Evolutionary conservation across 2,113 vertebrate genomes (phyloP).

Genomic region (Mus pahari): DNA sequence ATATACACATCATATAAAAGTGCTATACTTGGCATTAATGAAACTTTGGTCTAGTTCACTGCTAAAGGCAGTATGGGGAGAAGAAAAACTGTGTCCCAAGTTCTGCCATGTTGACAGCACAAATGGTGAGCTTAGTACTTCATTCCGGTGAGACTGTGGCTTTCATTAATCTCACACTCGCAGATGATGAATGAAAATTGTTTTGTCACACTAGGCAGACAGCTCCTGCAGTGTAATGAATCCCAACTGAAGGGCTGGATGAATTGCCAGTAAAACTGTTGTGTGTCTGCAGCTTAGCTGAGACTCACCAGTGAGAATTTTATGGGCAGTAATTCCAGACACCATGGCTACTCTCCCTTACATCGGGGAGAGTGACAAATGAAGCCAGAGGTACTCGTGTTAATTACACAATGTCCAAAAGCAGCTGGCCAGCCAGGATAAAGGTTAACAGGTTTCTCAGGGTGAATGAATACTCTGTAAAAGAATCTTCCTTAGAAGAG

Average conservation of each 20-base stretch:
- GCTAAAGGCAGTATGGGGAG: background rate
- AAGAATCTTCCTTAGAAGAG: background rate
- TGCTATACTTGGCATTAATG: constrained; percentile 15
- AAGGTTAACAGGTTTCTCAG: background rate
- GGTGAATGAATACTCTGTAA: background rate
- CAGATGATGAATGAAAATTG: constrained; percentile 63
- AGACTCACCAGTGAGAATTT: background rate
- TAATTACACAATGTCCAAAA: constrained; percentile 63
- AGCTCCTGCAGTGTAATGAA: constrained; percentile 61
- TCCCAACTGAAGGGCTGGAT: constrained; percentile 55
- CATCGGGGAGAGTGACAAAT: background rate
- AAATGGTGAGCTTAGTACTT: constrained; percentile 55
- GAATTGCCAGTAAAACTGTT: constrained; percentile 58
- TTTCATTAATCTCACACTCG: constrained; percentile 54
- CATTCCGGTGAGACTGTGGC: constrained; percentile 43
- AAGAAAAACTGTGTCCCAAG: background rate
- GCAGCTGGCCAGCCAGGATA: constrained; percentile 40
- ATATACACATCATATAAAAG: background rate
- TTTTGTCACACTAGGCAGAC: constrained; percentile 43
- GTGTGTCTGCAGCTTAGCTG: constrained; percentile 32
- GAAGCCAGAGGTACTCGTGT: background rate
- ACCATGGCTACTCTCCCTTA: constrained; percentile 31
- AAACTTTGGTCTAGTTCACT: constrained; percentile 50
- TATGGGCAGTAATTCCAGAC: background rate
- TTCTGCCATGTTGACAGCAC: constrained; percentile 57